Evolutionary conservation across 1,140 invertebrate species (phyloP), one percentile per base, ranked within the genome.

Genomic region (Rhopalosiphum padi): DNA sequence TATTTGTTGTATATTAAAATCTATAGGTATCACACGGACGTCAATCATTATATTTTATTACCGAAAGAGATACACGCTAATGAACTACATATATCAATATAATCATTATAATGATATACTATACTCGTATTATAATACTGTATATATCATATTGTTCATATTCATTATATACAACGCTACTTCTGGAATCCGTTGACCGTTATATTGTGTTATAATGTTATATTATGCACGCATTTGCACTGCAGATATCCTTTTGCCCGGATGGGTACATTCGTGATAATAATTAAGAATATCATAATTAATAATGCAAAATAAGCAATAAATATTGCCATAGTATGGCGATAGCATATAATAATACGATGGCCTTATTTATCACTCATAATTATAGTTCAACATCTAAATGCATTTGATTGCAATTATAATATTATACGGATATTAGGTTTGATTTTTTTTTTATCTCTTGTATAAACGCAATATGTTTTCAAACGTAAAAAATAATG

Each of bases 301-400:
- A 68, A 77, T 77, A 77, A 77, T 77, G 60, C 60, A 77, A n/a
- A 77, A 77, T 77, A 77, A 77, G 60, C 60, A 77, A 77, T 77
- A 77, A n/a, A 77, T n/a, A 77, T n/a, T 77, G 30, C 60, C 60
- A n/a, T 21, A 77, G 60, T 77, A 77, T n/a, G 30, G n/a, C n/a
- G 60, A 77, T 77, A 77, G n/a, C n/a, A 18, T 51, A 51, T 51
- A 51, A 51, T n/a, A 77, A 18, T 77, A 77, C 3, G 30, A n/a
- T n/a, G 30, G 60, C 30, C 60, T 77, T 77, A 77, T 77, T n/a
- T 77, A 77, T 77, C 60, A 77, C 60, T n/a, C 60, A 77, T 77
- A n/a, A 77, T 77, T 77, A 77, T 77, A 77, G 60, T 77, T 77
- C 30, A 77, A 77, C n/a, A 77, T 77, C 30, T 77, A 18, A 77